Percentiles rank a stretch among this genome's conserved stretches.
Evolutionary conservation across 2,888 invertebrate species (phyloP).

Genomic region (Scaptomyza flava): DNA sequence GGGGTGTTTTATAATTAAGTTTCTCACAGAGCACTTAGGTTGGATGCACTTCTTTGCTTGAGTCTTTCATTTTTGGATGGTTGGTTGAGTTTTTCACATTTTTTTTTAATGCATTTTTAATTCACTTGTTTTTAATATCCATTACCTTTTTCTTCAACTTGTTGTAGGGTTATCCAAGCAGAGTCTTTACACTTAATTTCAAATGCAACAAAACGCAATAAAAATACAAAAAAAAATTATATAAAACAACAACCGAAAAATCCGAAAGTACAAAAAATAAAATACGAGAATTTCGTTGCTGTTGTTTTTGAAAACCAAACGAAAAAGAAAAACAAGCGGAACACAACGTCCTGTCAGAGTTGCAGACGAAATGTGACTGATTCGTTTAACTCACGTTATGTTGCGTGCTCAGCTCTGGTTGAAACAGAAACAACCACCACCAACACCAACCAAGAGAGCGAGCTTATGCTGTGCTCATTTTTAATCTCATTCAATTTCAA

Average conservation of each 20-base stretch:
- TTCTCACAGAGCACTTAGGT: conserved; percentile 33
- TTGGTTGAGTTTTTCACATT: conserved; percentile 2
- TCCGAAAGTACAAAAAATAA: conserved; percentile 9
- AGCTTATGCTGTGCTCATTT: conserved; percentile 2
- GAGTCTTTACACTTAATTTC: conserved; percentile 15
- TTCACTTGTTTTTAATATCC: conserved; percentile 37
- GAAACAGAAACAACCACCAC: conserved; percentile 14
- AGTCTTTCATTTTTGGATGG: not conserved
- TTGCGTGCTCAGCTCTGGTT: conserved; percentile 53
- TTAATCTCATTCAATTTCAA: not conserved
- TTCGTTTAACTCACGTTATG: conserved; percentile 50
- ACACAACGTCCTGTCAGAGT: conserved; percentile 37
- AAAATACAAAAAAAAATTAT: not conserved
- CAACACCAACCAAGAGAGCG: conserved; percentile 1
- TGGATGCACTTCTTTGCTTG: conserved; percentile 1
- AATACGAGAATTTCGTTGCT: conserved; percentile 3
- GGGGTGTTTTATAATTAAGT: conserved; percentile 59
- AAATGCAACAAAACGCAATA: conserved; percentile 2
- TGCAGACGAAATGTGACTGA: conserved; percentile 68
- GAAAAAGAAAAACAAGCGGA: conserved; percentile 1
- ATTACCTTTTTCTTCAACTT: conserved; percentile 30
- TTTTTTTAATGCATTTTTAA: conserved; percentile 35
- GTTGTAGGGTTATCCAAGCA: conserved; percentile 1
- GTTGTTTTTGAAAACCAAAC: conserved; percentile 12
- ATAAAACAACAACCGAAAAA: conserved; percentile 6